Evolutionary conservation across 1,140 invertebrate species (phyloP).

Genomic region (Drosophila triauraria): DNA sequence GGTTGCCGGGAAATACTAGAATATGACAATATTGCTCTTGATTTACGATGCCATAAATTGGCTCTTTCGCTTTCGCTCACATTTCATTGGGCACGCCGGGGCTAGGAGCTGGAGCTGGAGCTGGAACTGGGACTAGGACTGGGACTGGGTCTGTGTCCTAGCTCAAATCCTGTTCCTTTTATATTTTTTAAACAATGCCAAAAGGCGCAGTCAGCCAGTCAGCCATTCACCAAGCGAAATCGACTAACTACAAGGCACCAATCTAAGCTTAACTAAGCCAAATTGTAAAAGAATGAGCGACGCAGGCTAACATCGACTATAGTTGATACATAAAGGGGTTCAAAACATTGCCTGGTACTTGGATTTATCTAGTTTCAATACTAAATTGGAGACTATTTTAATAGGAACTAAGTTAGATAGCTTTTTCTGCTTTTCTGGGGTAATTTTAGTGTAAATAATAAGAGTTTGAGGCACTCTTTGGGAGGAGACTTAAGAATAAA

Average conservation of each 20-base stretch:
- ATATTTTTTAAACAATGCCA: slow-evolving; percentile 16
- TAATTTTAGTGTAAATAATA: no score
- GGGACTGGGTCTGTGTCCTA: neutral
- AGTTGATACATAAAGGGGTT: no score
- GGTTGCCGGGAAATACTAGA: slow-evolving; percentile 48
- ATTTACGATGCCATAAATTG: slow-evolving; percentile 74
- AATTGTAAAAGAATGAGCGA: neutral
- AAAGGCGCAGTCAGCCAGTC: no score
- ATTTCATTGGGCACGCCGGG: slow-evolving; percentile 29
- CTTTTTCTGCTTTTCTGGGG: no score
- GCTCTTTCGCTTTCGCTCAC: slow-evolving; percentile 62
- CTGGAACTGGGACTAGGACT: neutral
- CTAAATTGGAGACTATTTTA: no score
- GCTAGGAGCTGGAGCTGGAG: neutral
- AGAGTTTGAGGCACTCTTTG: no score
- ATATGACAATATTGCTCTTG: slow-evolving; percentile 77
- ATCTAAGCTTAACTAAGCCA: slow-evolving; percentile 4
- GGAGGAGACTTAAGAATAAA: no score
- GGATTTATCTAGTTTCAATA: no score
- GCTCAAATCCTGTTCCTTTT: slow-evolving; percentile 7
- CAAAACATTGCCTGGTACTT: no score
- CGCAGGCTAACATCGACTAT: no score
- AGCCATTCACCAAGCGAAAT: no score
- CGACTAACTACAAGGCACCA: neutral
- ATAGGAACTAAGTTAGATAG: no score